Conservation (phyloP, 2,113 vertebrate species). For the Vulpes lagopus region DNA sequence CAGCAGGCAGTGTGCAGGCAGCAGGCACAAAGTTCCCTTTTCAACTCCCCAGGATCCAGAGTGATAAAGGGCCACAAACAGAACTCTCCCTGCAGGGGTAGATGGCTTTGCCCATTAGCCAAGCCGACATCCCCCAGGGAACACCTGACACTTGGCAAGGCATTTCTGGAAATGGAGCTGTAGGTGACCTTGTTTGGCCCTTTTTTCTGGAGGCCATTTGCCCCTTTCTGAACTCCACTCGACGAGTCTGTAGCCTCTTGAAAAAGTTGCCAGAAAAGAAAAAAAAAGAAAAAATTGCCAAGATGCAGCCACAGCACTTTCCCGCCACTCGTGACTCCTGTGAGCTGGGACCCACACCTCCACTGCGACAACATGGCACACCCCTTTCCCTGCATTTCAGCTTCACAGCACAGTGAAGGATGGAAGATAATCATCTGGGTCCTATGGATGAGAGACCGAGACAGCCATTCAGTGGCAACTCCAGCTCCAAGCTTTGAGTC, state of each 20-base stretch:
- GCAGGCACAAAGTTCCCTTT: neutral
- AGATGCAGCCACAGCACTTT: neutral
- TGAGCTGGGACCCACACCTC: neutral
- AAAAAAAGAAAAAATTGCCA: neutral
- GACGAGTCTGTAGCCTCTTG: neutral
- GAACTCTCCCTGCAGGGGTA: neutral
- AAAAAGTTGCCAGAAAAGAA: neutral
- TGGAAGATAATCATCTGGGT: neutral
- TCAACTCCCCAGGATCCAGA: neutral
- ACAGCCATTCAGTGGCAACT: neutral
- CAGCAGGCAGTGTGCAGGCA: neutral
- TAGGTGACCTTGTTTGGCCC: neutral
- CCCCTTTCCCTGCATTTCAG: neutral
- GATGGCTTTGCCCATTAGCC: neutral
- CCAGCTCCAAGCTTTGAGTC: neutral
- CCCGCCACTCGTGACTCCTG: neutral
- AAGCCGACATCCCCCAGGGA: neutral
- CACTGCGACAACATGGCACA: neutral
- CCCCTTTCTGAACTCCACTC: neutral
- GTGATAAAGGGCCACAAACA: neutral
- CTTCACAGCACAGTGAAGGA: neutral
- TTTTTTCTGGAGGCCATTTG: neutral
- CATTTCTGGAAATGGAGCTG: constrained; percentile 25
- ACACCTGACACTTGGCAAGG: neutral
- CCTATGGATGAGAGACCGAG: neutral